phyloP scores from a whole-genome alignment of 2,113 vertebrate genomes.

The Pteropus alecto region DNA sequence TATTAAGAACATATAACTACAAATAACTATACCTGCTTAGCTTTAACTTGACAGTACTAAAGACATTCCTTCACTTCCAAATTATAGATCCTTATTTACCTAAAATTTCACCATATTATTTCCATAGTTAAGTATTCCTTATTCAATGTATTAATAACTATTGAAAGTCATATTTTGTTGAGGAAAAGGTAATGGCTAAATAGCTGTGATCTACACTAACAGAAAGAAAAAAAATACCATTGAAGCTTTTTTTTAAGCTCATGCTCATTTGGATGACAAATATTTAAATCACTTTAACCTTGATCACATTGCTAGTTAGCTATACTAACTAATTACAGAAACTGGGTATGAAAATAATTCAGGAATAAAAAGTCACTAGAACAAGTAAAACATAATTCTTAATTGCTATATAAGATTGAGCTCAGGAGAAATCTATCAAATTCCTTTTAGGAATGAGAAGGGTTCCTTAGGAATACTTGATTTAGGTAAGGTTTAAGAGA shows the following conservation, averaged over 20 bases:
- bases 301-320: neutral
- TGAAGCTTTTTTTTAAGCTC: neutral
- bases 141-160: neutral
- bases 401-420: neutral
- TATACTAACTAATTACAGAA: neutral
- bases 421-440: neutral
- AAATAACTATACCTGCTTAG: neutral
- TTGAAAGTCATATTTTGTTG: neutral
- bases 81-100: constrained; percentile 13
- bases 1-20: neutral
- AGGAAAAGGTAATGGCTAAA: neutral
- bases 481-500: neutral
- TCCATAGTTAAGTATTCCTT: neutral
- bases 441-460: neutral
- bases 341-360: constrained; percentile 21
- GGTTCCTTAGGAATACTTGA: neutral
- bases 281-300: constrained; percentile 23
- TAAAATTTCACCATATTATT: constrained; percentile 25
- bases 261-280: constrained; percentile 25
- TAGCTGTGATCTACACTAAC: neutral
- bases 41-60: neutral
- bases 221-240: neutral
- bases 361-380: neutral
- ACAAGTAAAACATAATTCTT: neutral
- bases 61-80: neutral